phyloP scores from a whole-genome alignment of 2,797 vertebrate genomes.

The Mus caroli region DNA sequence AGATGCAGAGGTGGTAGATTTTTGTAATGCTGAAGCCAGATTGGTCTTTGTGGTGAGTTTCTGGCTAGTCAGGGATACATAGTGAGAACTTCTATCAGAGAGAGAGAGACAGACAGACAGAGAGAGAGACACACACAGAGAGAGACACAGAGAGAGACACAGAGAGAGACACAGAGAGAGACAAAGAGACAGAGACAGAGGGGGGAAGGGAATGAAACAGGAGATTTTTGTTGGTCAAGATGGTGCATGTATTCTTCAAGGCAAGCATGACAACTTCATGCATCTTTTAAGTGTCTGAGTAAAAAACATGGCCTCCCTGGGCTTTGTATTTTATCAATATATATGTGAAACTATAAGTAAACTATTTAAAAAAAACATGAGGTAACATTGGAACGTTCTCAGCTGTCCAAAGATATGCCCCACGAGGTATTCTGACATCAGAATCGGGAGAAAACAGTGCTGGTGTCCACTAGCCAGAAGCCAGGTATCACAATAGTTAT shows the following conservation, averaged over 20 bases:
- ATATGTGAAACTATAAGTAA: not conserved
- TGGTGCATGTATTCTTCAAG: not conserved
- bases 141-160: too few relatives aligned
- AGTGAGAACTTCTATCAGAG: too few relatives aligned
- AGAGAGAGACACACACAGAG: too few relatives aligned
- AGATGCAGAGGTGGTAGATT: not conserved
- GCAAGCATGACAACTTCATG: not conserved
- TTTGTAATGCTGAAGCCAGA: not conserved
- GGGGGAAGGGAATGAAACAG: not conserved
- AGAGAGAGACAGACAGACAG: fast-evolving
- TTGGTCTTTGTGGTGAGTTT: not conserved
- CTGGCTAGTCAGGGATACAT: too few relatives aligned
- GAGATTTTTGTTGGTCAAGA: not conserved
- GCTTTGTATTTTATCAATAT: not conserved
- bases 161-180: too few relatives aligned
- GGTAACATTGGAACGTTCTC: conserved; percentile 46
- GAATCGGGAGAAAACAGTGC: not conserved
- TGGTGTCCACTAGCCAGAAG: not conserved
- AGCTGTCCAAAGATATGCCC: not conserved
- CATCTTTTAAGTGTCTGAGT: not conserved
- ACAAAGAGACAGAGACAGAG: too few relatives aligned
- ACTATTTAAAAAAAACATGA: not conserved
- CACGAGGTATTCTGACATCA: not conserved
- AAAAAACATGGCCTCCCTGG: not conserved
- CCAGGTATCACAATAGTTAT: not conserved